Conservation (phyloP, 2,113 vertebrate genomes). For the Myiagra hebetior region DNA sequence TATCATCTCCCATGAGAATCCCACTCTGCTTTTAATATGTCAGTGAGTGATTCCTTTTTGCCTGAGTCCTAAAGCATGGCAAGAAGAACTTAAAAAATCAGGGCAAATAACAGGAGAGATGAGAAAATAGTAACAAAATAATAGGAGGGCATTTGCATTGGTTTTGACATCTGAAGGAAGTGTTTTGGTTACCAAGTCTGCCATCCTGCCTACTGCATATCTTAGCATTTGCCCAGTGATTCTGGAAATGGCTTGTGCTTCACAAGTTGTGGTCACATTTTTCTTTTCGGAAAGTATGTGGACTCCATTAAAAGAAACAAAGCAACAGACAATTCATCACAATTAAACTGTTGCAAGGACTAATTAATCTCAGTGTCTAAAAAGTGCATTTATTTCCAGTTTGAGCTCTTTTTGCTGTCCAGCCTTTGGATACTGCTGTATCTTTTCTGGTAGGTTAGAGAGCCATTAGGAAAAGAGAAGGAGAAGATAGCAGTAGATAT, state of each 20-base stretch:
- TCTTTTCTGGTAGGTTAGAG: background rate
- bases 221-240: background rate
- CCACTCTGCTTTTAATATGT: background rate
- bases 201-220: background rate
- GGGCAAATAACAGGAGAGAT: background rate
- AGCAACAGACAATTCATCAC: background rate
- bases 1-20: background rate
- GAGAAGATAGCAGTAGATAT: background rate
- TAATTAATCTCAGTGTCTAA: background rate
- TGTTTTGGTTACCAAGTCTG: background rate
- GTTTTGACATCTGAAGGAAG: background rate
- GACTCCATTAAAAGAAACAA: slow-evolving; percentile 13
- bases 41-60: background rate
- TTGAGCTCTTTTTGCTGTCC: background rate
- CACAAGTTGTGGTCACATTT: background rate
- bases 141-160: background rate
- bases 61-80: background rate
- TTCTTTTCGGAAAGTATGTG: background rate
- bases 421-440: background rate
- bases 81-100: background rate
- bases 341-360: slow-evolving; percentile 6
- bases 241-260: background rate
- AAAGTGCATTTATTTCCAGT: background rate
- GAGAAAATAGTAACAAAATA: background rate
- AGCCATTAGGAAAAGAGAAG: background rate